Conservation (phyloP, 2,113 vertebrate species). For the Cinclus mexicanus region DNA sequence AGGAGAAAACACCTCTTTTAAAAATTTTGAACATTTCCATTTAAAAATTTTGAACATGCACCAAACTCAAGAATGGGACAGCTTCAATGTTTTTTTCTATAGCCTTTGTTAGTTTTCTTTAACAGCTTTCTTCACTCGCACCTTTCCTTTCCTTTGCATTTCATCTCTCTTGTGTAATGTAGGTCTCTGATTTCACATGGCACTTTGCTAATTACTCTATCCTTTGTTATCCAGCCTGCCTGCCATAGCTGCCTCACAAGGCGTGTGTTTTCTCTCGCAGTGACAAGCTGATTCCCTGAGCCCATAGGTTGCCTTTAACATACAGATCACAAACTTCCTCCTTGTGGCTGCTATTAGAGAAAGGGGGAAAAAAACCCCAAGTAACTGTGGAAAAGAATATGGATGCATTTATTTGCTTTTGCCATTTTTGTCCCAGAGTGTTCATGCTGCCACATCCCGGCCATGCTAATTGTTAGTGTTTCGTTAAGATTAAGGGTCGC, state of each 20-base stretch:
- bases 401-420: not conserved
- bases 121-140: not conserved
- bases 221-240: not conserved
- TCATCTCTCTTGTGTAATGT: not conserved
- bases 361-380: not conserved
- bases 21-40: not conserved
- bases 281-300: not conserved
- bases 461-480: not conserved
- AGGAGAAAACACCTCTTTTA: not conserved
- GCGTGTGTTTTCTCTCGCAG: not conserved
- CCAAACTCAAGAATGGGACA: not conserved
- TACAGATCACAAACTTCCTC: not conserved
- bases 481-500: not conserved
- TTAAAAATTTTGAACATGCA: not conserved
- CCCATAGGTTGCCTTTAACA: not conserved
- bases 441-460: not conserved
- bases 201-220: conserved; percentile 46
- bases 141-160: conserved; percentile 15
- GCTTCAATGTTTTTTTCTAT: not conserved
- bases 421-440: not conserved
- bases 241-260: not conserved
- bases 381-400: not conserved
- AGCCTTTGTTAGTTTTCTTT: not conserved
- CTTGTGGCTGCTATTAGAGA: not conserved
- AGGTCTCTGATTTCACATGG: conserved; percentile 41